These are phyloP conservation scores for Centroberyx gerrardi DNA, from an alignment of 2,797 vertebrate species.

Conservation along the genomic window DNA sequence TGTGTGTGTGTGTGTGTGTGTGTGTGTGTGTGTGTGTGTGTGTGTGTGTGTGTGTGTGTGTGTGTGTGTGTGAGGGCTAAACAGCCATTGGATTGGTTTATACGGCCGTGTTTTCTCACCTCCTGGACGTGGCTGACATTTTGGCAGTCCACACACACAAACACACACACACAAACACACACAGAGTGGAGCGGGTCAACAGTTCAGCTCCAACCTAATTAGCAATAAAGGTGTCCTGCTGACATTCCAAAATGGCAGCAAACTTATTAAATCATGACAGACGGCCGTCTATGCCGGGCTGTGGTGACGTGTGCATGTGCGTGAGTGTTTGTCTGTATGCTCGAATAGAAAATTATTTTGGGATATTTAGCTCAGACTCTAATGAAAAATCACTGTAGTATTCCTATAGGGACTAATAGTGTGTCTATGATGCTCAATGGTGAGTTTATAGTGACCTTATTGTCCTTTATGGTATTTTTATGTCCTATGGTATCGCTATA, in stretches of 20 bases:
- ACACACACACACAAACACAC: slow-evolving; percentile 18
- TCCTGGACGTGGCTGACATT: slow-evolving; percentile 44
- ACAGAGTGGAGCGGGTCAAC: slow-evolving; percentile 54
- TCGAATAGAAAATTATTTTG: not conserved
- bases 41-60: not conserved
- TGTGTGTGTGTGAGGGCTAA: too few species aligned
- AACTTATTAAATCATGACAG: slow-evolving; percentile 62
- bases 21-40: too few species aligned
- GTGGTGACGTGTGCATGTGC: slow-evolving; percentile 1
- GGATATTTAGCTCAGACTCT: not conserved
- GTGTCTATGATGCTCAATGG: too few species aligned
- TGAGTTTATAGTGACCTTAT: too few species aligned
- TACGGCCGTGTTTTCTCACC: slow-evolving; percentile 11
- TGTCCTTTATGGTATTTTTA: too few species aligned
- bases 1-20: not conserved
- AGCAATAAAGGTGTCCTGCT: slow-evolving; percentile 70
- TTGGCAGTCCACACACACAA: slow-evolving; percentile 23
- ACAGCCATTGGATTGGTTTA: not conserved
- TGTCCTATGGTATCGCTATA: too few species aligned
- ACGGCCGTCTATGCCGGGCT: slow-evolving; percentile 24
- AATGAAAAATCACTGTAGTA: too few species aligned
- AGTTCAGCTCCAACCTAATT: slow-evolving; percentile 73
- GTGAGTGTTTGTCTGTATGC: slow-evolving; percentile 2
- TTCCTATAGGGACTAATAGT: too few species aligned
- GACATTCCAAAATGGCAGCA: slow-evolving; percentile 70